Conservation (phyloP, 2,888 invertebrate genomes). For the Cyaniris semiargus region DNA sequence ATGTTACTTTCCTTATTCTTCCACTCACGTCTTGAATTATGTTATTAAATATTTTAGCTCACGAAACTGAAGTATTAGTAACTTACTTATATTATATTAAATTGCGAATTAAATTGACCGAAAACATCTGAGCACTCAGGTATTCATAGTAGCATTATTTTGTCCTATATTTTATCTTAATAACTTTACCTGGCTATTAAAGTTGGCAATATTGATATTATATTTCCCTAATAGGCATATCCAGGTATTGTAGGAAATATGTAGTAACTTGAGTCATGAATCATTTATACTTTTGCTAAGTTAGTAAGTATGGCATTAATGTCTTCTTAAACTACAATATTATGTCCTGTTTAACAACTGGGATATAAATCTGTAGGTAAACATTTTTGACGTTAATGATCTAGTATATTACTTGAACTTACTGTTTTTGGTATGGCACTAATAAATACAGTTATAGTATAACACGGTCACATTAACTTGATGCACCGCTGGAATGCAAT, state of each 20-base stretch:
- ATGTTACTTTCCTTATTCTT: too few species aligned
- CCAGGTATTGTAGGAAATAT: slow-evolving; percentile 13
- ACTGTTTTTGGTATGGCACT: slow-evolving; percentile 3
- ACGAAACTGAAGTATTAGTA: too few species aligned
- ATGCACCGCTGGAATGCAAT: too few species aligned
- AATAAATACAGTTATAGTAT: neutral
- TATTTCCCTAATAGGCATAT: neutral
- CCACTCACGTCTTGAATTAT: too few species aligned
- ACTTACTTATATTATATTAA: too few species aligned
- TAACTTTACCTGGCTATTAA: neutral
- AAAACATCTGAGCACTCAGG: neutral
- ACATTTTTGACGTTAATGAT: slow-evolving; percentile 19
- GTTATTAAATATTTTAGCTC: too few species aligned
- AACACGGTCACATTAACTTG: too few species aligned
- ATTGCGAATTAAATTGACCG: neutral
- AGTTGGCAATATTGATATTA: neutral
- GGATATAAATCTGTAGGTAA: slow-evolving; percentile 13
- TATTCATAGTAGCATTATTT: neutral
- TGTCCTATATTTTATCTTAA: neutral
- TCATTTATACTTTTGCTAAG: slow-evolving; percentile 14
- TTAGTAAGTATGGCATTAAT: slow-evolving; percentile 18
- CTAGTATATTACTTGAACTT: neutral
- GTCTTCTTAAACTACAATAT: slow-evolving; percentile 24
- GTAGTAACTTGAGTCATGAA: slow-evolving; percentile 15
- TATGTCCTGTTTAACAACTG: slow-evolving; percentile 14